Conservation (phyloP, 2,797 vertebrate genomes). For the Hybognathus amarus region DNA sequence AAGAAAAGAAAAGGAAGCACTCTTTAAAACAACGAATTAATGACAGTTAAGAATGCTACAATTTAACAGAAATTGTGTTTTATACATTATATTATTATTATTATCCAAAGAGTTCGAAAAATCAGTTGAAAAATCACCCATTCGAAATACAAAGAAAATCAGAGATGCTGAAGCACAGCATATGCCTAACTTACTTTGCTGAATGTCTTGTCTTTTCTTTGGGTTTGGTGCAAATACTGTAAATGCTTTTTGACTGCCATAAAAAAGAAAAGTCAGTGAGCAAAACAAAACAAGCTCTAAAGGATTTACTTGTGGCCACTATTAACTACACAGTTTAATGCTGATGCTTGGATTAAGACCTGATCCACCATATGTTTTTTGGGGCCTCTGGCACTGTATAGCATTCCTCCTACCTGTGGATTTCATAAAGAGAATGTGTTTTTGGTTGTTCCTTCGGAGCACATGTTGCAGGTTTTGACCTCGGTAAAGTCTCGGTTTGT, state of each 20-base stretch:
- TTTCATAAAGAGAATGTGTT: not conserved
- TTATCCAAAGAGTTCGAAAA: not conserved
- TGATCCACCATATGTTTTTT: slow-evolving; percentile 31
- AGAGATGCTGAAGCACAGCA: not conserved
- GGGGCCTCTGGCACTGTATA: not conserved
- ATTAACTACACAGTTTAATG: slow-evolving; percentile 26
- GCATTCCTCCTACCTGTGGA: slow-evolving; percentile 60
- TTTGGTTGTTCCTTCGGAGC: slow-evolving; percentile 31
- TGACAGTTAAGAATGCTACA: not conserved
- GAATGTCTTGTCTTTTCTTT: slow-evolving; percentile 71
- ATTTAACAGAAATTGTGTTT: not conserved
- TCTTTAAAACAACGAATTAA: not conserved
- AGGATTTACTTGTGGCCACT: slow-evolving; percentile 4
- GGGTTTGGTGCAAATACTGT: slow-evolving; percentile 75
- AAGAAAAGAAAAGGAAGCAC: not conserved
- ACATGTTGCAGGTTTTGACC: not conserved
- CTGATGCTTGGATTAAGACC: slow-evolving; percentile 55
- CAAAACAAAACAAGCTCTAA: slow-evolving; percentile 14
- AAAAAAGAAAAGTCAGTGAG: not conserved
- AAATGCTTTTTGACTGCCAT: slow-evolving; percentile 71
- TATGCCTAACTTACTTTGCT: slow-evolving; percentile 68
- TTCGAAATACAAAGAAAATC: not conserved
- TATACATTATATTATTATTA: not conserved
- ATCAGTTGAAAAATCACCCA: not conserved
- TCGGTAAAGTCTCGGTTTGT: slow-evolving; percentile 54